Evolutionary conservation across 2,888 invertebrate genomes (phyloP).

Genomic region (Lycophotia porphyrea): DNA sequence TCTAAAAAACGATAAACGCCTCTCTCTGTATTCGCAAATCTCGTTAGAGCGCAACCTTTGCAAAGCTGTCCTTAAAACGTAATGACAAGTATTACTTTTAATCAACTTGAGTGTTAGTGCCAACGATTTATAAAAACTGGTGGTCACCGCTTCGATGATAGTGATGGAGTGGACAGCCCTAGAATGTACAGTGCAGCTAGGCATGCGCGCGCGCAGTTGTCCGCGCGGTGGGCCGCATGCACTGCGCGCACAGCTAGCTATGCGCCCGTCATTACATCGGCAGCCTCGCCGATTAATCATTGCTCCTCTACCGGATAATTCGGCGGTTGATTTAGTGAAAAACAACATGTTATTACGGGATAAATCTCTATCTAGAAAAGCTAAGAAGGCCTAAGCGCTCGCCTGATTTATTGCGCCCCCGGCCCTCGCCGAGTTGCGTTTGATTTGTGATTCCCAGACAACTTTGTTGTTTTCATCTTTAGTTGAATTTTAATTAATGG

Average conservation of each 20-base stretch:
- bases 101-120: conserved; percentile 38
- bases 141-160: conserved; percentile 43
- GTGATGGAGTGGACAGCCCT: conserved; percentile 48
- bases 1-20: conserved; percentile 43
- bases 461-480: conserved; percentile 86
- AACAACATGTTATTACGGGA: conserved; percentile 90
- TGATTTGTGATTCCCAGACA: conserved; percentile 87
- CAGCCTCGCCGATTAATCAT: conserved; percentile 88
- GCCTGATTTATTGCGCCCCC: conserved; percentile 86
- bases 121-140: conserved; percentile 40
- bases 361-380: conserved; percentile 91
- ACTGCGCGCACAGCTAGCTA: conserved; percentile 59
- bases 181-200: conserved; percentile 39
- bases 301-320: conserved; percentile 89
- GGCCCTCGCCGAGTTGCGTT: conserved; percentile 84
- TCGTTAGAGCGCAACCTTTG: conserved; percentile 28
- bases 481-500: conserved; percentile 89
- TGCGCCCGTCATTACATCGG: conserved; percentile 83
- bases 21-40: conserved; percentile 33
- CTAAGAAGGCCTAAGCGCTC: conserved; percentile 90
- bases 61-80: conserved; percentile 8
- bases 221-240: conserved; percentile 60
- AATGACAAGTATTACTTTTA: conserved; percentile 29
- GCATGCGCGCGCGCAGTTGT: conserved; percentile 43
- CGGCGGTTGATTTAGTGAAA: conserved; percentile 90